Percentiles rank a stretch among this genome's conserved stretches.
These are phyloP conservation scores for Luffia ferchaultella DNA, from an alignment of 2,888 invertebrate genomes.

Conservation along the genomic window DNA sequence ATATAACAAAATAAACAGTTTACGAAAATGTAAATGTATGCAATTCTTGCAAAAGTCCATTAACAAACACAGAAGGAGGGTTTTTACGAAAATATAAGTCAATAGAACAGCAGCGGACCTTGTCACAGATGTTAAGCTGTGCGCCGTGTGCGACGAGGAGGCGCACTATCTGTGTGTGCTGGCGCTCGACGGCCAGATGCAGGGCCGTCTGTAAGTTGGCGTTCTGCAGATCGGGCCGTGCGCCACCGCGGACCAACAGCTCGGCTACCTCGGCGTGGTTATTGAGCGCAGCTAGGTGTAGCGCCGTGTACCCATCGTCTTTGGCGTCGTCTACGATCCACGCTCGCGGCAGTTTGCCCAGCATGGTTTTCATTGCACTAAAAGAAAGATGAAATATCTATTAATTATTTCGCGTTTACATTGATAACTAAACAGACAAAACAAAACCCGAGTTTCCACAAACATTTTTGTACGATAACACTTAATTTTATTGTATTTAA, in stretches of 20 bases:
- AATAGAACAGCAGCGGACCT: constrained; percentile 85
- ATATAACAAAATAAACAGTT: too few species aligned
- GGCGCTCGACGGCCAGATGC: constrained; percentile 95
- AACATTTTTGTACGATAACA: too few species aligned
- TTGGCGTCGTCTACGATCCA: constrained; percentile 99
- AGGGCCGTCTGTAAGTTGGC: constrained; percentile 93
- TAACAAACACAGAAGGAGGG: too few species aligned
- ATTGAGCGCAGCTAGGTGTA: constrained; percentile 95
- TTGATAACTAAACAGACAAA: too few species aligned
- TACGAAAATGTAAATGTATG: too few species aligned
- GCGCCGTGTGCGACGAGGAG: constrained; percentile 92
- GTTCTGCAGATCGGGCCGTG: constrained; percentile 95
- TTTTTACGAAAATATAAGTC: too few species aligned
- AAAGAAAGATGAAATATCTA: constrained; percentile 26
- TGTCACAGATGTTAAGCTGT: constrained; percentile 94
- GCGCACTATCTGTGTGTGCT: constrained; percentile 97
- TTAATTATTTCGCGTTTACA: too few species aligned
- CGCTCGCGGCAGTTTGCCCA: constrained; percentile 90
- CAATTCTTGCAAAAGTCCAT: too few species aligned
- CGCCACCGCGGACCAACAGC: constrained; percentile 87
- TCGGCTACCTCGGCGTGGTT: constrained; percentile 98
- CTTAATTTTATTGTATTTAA: too few species aligned
- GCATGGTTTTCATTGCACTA: constrained; percentile 95
- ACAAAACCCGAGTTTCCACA: too few species aligned
- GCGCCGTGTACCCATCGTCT: constrained; percentile 96